Evolutionary conservation across 2,888 invertebrate species (phyloP), one percentile per base, ranked within the genome.

Genomic region (Athalia cordata): DNA sequence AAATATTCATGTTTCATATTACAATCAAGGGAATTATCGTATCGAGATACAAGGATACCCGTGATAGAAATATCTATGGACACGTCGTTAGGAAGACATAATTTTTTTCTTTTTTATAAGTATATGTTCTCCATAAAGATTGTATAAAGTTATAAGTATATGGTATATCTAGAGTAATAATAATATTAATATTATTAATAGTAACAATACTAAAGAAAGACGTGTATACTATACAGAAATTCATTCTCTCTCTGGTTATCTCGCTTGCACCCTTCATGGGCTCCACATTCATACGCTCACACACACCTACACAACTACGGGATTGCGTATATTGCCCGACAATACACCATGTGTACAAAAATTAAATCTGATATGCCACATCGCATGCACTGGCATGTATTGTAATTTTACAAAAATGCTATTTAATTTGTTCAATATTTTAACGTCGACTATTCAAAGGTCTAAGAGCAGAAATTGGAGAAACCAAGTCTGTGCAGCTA

Each of bases 1-100:
- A 65, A 52, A 77, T 68, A 68, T 59, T 77, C 67, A 68, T 76
- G 52, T 61, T 43, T 6, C 57, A 55, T 43, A 67, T 50, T 50
- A 67, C 47, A 49, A n/a, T 47, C 11, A 29, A 8, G 9, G 47
- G 5, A 59, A 74, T 47, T 8, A 43, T 61, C 45, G 9, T 50
- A 74, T 61, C 45, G 13, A 15, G 55, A 11, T 3, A 57, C 29
- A 50, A n/a, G 61, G 13, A 9, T 74, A 15, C 15, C 13, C 47
- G n/a, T 55, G 9, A n/a, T n/a, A 52, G 55, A 49, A 68, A 57
- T 50, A 43, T 49, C 7, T 7, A 67, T 64, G 43, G 6, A 43
- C 9, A 64, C 43, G 43, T 8, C 29, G 49, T 67, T 50, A 13
- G 7, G 50, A 49, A 3, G 50, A 66, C 15, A 15, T 50, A 0